Evolutionary conservation across 35 echinoderm and acorn worm genomes (phyloP).

Genomic region (Chiridota heheva): DNA sequence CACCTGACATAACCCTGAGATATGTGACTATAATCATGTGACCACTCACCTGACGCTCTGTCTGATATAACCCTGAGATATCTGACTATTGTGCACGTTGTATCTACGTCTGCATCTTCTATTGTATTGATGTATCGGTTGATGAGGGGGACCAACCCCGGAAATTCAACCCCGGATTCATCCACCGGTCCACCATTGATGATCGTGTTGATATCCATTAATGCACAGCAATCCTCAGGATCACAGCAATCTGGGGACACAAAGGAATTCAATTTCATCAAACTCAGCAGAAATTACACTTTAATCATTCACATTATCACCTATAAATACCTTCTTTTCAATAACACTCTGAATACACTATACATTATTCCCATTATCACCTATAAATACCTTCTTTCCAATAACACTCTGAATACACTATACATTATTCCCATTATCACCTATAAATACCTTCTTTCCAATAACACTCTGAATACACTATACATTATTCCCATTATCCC

Average conservation of each 20-base stretch:
- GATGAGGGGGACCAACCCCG: conserved; percentile 83
- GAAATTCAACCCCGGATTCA: conserved; percentile 62
- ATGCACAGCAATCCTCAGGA: conserved; percentile 37
- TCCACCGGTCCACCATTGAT: conserved; percentile 77
- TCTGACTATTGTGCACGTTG: conserved; percentile 66
- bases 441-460: too few relatives aligned
- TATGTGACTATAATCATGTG: background rate
- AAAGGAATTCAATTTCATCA: too few relatives aligned
- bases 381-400: too few relatives aligned
- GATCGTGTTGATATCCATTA: conserved; percentile 94
- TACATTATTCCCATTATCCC: too few relatives aligned
- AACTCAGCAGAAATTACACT: background rate
- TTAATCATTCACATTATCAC: background rate
- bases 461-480: too few relatives aligned
- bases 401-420: too few relatives aligned
- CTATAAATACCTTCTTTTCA: too few relatives aligned
- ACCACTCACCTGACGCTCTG: conserved; percentile 72
- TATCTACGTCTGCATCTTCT: conserved; percentile 86
- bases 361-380: too few relatives aligned
- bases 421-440: too few relatives aligned
- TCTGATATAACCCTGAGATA: conserved; percentile 89
- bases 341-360: too few relatives aligned
- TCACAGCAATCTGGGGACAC: conserved; percentile 13
- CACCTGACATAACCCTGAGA: background rate
- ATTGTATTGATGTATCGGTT: conserved; percentile 74